Conservation (phyloP, 1,140 invertebrate species). For the Zaprionus ghesquierei region DNA sequence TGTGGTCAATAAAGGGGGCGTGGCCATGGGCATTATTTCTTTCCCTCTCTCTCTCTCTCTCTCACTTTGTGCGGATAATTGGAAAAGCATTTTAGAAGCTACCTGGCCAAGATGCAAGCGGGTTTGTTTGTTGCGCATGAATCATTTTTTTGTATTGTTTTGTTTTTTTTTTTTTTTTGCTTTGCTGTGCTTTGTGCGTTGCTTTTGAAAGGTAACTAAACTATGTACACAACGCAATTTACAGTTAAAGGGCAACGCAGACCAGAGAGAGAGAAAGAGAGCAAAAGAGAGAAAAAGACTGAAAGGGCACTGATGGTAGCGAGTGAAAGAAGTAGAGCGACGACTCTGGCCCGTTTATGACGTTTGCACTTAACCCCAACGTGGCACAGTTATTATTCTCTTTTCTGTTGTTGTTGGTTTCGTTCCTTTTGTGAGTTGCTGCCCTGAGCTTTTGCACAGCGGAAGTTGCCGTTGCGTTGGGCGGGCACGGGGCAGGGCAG, state of each 20-base stretch:
- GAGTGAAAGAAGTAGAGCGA: constrained; percentile 55
- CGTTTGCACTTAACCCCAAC: constrained; percentile 73
- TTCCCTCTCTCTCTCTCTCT: neutral
- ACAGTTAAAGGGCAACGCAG: constrained; percentile 66
- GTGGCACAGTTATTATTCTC: constrained; percentile 72
- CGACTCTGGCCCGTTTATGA: constrained; percentile 55
- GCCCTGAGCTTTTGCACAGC: constrained; percentile 34
- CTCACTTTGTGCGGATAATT: constrained; percentile 19
- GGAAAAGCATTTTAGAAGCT: constrained; percentile 35
- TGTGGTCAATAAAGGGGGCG: constrained; percentile 61
- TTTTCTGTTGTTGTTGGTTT: constrained; percentile 2
- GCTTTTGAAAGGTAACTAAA: constrained; percentile 69
- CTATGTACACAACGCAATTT: constrained; percentile 61
- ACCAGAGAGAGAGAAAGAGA: neutral
- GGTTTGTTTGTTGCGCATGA: constrained; percentile 70
- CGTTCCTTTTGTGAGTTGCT: constrained; percentile 2
- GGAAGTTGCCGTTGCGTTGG: constrained; percentile 21
- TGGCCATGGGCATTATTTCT: constrained; percentile 41
- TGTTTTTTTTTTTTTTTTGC: constrained; percentile 47
- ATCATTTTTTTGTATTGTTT: constrained; percentile 60
- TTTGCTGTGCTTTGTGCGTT: constrained; percentile 37
- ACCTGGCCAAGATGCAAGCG: constrained; percentile 34
- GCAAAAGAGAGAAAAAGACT: neutral
- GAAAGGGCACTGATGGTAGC: constrained; percentile 9
- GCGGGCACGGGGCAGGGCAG: neutral